phyloP scores from a whole-genome alignment of 2,888 invertebrate genomes.

The Belgica antarctica region DNA sequence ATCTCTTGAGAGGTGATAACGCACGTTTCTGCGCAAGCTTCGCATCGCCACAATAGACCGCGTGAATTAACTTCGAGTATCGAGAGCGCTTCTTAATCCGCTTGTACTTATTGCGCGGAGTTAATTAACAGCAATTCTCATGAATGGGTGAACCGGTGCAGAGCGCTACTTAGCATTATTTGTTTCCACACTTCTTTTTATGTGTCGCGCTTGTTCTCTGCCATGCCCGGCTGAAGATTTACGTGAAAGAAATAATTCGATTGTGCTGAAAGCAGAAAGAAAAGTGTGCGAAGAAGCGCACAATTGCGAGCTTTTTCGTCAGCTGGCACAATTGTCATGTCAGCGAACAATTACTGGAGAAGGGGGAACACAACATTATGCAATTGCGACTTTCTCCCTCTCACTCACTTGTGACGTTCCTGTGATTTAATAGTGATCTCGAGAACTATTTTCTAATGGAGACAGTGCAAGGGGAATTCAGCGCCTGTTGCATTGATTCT shows the following conservation, averaged over 20 bases:
- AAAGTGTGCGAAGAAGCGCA: neutral
- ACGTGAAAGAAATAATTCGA: neutral
- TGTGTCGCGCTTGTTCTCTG: neutral
- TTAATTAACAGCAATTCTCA: neutral
- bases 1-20: neutral
- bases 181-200: neutral
- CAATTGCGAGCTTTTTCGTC: neutral
- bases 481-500: too few relatives aligned
- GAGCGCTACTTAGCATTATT: neutral
- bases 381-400: neutral
- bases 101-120: neutral
- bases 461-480: too few relatives aligned
- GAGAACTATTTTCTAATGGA: neutral
- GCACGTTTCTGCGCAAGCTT: neutral
- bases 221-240: conserved; percentile 26
- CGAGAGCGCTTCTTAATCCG: neutral
- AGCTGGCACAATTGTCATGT: conserved; percentile 7
- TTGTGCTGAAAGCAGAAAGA: neutral
- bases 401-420: neutral
- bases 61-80: neutral
- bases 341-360: neutral
- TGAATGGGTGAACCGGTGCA: neutral
- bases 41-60: neutral
- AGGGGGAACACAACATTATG: neutral
- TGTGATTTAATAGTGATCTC: conserved; percentile 3